Evolutionary conservation across 1,140 invertebrate genomes (phyloP).

Genomic region (Mylabris phalerata): DNA sequence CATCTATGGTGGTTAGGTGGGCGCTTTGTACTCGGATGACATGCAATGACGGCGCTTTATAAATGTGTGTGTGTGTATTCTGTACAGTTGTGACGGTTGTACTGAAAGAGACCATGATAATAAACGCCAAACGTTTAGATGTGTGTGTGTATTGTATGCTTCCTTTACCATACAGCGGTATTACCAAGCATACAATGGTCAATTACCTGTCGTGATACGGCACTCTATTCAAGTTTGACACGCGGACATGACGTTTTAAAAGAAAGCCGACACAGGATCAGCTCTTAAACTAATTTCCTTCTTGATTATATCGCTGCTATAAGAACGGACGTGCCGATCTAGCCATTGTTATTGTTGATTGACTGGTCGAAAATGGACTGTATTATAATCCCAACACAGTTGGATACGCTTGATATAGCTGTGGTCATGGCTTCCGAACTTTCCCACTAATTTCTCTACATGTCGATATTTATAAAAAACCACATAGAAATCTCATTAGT

Average conservation of each 20-base stretch:
- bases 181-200: constrained; percentile 31
- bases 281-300: constrained; percentile 24
- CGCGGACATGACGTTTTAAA: constrained; percentile 20
- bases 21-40: constrained; percentile 27
- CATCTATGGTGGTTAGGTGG: constrained; percentile 18
- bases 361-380: constrained; percentile 7
- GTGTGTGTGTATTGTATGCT: constrained; percentile 27
- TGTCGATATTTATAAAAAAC: too few relatives aligned
- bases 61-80: neutral
- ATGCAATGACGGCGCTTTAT: constrained; percentile 30
- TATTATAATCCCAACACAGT: neutral
- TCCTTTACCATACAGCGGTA: constrained; percentile 27
- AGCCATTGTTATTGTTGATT: constrained; percentile 18
- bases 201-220: constrained; percentile 37
- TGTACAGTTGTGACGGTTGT: constrained; percentile 22
- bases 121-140: constrained; percentile 18
- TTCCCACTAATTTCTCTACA: too few relatives aligned
- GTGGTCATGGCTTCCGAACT: too few relatives aligned
- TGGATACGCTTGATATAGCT: too few relatives aligned
- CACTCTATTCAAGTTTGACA: constrained; percentile 28
- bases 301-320: constrained; percentile 22
- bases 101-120: constrained; percentile 32
- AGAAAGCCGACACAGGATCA: constrained; percentile 13
- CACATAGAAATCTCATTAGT: too few relatives aligned
- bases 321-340: constrained; percentile 17